Evolutionary conservation across 2,113 vertebrate genomes (phyloP).

Genomic region (Parus major): DNA sequence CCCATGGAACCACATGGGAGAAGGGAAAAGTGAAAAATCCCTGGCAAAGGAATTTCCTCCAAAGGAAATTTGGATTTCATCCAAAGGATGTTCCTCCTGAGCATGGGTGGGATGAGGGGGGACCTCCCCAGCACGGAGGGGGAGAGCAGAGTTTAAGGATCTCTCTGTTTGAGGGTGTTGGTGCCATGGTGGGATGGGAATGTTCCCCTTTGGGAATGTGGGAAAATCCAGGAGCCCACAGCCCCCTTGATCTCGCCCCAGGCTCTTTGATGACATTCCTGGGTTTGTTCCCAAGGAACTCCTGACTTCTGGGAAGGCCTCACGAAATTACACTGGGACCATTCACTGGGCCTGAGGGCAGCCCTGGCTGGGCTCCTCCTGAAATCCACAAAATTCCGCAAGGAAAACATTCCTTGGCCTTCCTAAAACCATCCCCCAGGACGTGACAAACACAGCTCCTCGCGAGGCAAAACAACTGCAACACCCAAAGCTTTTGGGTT

Average conservation of each 20-base stretch:
- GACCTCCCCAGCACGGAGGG: background rate
- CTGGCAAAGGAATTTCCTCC: background rate
- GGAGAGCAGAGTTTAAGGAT: background rate
- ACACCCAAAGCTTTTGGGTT: background rate
- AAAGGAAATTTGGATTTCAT: too few species aligned
- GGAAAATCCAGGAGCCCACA: background rate
- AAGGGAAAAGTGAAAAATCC: too few species aligned
- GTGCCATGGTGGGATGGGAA: background rate
- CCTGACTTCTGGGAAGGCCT: conserved; percentile 50
- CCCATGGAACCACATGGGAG: too few species aligned
- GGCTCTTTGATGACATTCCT: background rate
- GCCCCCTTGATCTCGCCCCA: background rate
- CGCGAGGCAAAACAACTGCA: background rate
- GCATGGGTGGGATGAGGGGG: too few species aligned
- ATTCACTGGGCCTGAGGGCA: background rate
- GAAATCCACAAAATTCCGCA: background rate
- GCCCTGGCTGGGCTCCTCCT: conserved; percentile 16
- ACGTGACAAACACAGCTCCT: background rate
- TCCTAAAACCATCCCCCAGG: background rate
- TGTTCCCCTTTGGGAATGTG: background rate
- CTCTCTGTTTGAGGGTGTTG: background rate
- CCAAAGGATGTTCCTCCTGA: too few species aligned
- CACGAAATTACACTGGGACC: conserved; percentile 20
- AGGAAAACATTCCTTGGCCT: conserved; percentile 40
- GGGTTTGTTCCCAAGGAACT: background rate